Base-by-base conservation (phyloP, 1,140 invertebrate species). In the Triops longicaudatus region DNA sequence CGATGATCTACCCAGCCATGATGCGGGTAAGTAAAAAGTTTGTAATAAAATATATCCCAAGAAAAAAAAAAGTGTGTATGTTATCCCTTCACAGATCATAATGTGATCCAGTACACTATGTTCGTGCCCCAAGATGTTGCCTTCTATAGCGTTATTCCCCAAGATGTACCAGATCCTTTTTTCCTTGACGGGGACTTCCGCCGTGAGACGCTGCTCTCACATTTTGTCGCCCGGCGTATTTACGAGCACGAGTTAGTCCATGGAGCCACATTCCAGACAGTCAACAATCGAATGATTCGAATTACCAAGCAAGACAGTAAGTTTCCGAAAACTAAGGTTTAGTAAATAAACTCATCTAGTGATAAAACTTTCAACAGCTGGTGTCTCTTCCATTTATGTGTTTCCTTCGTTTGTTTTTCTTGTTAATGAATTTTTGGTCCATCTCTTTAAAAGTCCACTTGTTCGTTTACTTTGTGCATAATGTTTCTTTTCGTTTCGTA, bases 71-170 rank as follows among this genome's bases (percentile, higher is more conserved):
- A n/a, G n/a, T n/a, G n/a, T n/a, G n/a, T n/a, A n/a, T n/a, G n/a
- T 50, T 44, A 72, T 73, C 73, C 14, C 31, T 73, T 81, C 80
- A 11, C 78, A 78, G 88, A 87, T 26, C 50, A 26, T 74, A 26
- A 26, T 31, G 77, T 78, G 78, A 50, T 78, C 27, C 31, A 79
- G 73, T 89, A 89, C 81, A 89, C 88, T 1, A 89, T 89, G 80
- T 89, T 89, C 80, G 88, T 89, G 74, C 88, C 88, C 3, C 85
- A 83, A 11, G 88, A 89, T 81, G 83, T 83, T 6, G 88, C 87
- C n/a, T 88, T 89, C 78, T 85, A 87, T 79, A 83, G 85, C 76
- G 79, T 86, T 26, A 86, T 88, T 31, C 84, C 87, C 31, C 86
- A 87, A 77, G 82, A 85, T 78, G 85, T 87, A 78, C 85, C 87